Percentiles rank a stretch among this genome's conserved stretches.
phyloP scores from a whole-genome alignment of 2,797 vertebrate species.

The Acanthurus lineatus region DNA sequence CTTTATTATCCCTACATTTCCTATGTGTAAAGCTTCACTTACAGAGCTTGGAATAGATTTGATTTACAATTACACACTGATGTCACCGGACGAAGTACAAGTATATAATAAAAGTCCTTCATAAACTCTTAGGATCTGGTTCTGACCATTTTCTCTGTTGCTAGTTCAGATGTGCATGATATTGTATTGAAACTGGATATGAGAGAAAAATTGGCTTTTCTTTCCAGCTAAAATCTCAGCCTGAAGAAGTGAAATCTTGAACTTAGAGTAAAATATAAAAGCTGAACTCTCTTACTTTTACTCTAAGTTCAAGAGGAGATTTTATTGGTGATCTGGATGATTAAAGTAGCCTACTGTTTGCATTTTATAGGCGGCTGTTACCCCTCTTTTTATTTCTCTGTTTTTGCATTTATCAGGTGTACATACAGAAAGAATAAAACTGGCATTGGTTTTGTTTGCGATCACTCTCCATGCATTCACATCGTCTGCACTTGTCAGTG shows the following conservation, averaged over 20 bases:
- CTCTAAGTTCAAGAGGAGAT: neutral
- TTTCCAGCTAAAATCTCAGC: neutral
- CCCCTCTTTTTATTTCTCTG: no score
- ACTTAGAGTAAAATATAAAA: no score
- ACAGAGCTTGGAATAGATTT: neutral
- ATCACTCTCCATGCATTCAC: neutral
- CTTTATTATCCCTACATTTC: conserved; percentile 1
- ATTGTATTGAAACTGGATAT: neutral
- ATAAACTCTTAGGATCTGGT: neutral
- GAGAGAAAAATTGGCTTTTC: neutral
- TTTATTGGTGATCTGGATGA: neutral
- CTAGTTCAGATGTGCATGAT: neutral
- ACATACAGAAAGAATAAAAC: neutral
- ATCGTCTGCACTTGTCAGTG: neutral
- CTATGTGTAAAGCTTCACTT: neutral
- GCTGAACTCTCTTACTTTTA: neutral
- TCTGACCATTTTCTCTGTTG: no score
- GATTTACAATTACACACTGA: neutral
- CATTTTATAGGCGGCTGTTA: neutral
- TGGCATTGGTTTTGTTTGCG: neutral
- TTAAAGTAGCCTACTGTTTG: neutral
- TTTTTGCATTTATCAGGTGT: neutral
- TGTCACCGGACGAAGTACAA: neutral
- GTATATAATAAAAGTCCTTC: neutral
- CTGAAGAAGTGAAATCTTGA: neutral